phyloP scores from a whole-genome alignment of 2,113 vertebrate species.

The Pelobates fuscus region DNA sequence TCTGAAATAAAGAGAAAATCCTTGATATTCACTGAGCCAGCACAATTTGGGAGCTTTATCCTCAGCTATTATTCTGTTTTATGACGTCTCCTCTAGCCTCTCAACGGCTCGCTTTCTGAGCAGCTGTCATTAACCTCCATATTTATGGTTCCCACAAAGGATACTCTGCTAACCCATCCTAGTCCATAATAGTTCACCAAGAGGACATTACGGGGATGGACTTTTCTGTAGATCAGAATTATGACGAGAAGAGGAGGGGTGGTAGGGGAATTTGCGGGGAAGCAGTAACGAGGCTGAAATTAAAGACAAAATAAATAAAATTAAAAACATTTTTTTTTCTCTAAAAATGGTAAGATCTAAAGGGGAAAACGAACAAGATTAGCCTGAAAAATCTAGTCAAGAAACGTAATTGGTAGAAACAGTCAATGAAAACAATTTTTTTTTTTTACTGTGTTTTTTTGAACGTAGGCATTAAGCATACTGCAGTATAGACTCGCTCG shows the following conservation, averaged over 20 bases:
- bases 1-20: slow-evolving; percentile 32
- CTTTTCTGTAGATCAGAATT: slow-evolving; percentile 29
- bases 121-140: slow-evolving; percentile 51
- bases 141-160: slow-evolving; percentile 44
- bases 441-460: too few species aligned
- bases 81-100: slow-evolving; percentile 42
- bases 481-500: neutral
- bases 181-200: slow-evolving; percentile 1
- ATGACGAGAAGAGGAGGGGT: neutral
- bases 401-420: too few species aligned
- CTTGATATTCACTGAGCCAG: slow-evolving; percentile 42
- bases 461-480: too few species aligned
- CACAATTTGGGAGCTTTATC: slow-evolving; percentile 39
- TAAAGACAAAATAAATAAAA: slow-evolving; percentile 1
- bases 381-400: too few species aligned
- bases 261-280: neutral
- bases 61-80: slow-evolving; percentile 47
- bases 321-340: too few species aligned
- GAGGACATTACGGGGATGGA: slow-evolving; percentile 27
- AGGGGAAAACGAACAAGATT: too few species aligned
- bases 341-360: too few species aligned
- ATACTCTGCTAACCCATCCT: slow-evolving; percentile 14
- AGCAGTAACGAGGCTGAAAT: neutral
- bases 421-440: too few species aligned
- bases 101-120: slow-evolving; percentile 21